Evolutionary conservation across 2,113 vertebrate genomes (phyloP).

Genomic region (Laterallus jamaicensis): DNA sequence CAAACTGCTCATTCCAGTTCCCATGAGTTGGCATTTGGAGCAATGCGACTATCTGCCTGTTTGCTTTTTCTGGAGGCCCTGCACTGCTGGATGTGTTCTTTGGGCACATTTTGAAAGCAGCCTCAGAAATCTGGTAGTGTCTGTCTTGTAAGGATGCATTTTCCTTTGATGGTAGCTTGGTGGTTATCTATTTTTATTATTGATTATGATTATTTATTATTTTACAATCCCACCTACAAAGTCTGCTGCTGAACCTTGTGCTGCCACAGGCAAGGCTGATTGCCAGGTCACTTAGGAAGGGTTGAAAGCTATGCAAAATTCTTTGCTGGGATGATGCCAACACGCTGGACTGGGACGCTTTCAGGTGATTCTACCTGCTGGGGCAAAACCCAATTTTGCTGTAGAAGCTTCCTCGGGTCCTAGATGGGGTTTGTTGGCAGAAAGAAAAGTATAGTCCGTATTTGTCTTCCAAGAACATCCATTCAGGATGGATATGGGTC

Average conservation of each 20-base stretch:
- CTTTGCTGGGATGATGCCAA: not conserved
- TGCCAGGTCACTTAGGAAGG: not conserved
- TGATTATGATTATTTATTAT: not conserved
- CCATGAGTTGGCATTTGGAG: no score
- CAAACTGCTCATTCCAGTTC: no score
- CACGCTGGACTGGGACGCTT: not conserved
- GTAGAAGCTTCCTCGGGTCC: not conserved
- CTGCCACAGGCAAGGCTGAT: not conserved
- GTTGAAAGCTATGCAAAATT: not conserved
- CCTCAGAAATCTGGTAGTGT: not conserved
- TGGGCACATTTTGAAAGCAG: slow-evolving; percentile 1
- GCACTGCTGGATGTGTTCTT: not conserved
- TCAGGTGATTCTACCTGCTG: not conserved
- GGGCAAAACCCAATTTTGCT: not conserved
- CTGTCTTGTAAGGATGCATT: not conserved
- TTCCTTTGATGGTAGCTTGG: not conserved
- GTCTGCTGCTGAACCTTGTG: not conserved
- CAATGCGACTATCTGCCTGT: not conserved
- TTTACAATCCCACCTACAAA: not conserved
- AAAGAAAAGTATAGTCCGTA: not conserved
- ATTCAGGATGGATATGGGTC: not conserved
- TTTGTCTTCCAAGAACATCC: not conserved
- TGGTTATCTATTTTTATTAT: not conserved
- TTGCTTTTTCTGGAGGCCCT: not conserved
- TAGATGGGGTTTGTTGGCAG: not conserved